These are phyloP conservation scores for Anthophora plumipes DNA, from an alignment of 2,888 invertebrate species.

Conservation along the genomic window DNA sequence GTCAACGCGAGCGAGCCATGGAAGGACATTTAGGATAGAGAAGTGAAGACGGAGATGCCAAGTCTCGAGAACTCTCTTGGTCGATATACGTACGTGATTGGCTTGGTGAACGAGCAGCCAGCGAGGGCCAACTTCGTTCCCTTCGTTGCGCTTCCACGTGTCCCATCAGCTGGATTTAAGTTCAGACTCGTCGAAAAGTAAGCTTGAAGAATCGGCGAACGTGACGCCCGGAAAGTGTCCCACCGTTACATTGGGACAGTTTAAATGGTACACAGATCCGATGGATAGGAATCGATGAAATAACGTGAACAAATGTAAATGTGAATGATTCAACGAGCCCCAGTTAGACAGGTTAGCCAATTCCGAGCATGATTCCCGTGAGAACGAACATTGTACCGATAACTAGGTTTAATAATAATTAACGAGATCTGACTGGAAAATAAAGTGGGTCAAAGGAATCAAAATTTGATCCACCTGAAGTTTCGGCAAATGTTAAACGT, in stretches of 20 bases:
- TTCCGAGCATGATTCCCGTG: too few species aligned
- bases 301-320: neutral
- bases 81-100: conserved; percentile 69
- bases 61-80: conserved; percentile 22
- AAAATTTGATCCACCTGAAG: too few species aligned
- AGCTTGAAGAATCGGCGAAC: conserved; percentile 26
- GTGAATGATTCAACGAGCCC: neutral
- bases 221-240: neutral
- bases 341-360: too few species aligned
- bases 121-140: conserved; percentile 24
- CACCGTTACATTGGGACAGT: neutral
- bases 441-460: too few species aligned
- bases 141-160: conserved; percentile 11
- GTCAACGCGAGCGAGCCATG: conserved; percentile 28
- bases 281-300: neutral
- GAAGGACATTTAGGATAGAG: conserved; percentile 39
- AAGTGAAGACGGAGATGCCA: conserved; percentile 1
- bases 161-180: conserved; percentile 33
- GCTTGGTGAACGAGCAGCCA: conserved; percentile 41
- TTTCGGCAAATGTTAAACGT: too few species aligned
- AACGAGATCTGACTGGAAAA: too few species aligned
- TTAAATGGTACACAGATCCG: neutral
- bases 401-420: too few species aligned
- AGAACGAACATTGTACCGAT: too few species aligned
- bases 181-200: conserved; percentile 19